phyloP scores from a whole-genome alignment of 2,113 vertebrate species.

The Rhabdornis inornatus region DNA sequence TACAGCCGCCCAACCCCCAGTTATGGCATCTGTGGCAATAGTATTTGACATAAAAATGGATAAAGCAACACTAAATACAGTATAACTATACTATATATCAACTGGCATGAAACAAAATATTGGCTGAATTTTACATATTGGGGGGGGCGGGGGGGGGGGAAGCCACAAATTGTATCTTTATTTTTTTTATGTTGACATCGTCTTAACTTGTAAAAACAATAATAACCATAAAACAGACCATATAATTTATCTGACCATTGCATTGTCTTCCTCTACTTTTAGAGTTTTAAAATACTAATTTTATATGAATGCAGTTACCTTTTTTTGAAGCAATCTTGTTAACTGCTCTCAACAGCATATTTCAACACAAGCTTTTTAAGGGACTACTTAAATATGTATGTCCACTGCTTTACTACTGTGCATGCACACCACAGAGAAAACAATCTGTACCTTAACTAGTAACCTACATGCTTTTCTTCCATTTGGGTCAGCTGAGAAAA shows the following conservation, averaged over 20 bases:
- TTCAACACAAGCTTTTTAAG: background rate
- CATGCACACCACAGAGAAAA: background rate
- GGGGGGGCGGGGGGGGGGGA: fast-evolving
- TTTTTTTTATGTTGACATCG: background rate
- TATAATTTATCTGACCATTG: background rate
- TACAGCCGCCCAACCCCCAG: background rate
- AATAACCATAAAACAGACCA: background rate
- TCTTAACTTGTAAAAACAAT: background rate
- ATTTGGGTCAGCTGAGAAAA: background rate
- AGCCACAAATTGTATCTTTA: background rate
- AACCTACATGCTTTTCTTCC: background rate
- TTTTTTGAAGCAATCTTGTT: background rate
- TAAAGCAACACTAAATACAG: background rate
- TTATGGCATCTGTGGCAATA: background rate
- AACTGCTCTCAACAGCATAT: background rate
- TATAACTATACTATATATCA: background rate
- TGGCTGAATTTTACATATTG: background rate
- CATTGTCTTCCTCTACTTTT: background rate
- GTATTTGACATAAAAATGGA: background rate
- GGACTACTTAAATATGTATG: background rate
- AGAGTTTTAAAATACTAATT: background rate
- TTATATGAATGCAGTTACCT: background rate
- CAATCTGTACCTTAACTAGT: background rate
- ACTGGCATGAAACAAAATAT: background rate
- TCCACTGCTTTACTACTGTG: background rate